Percentiles rank a stretch among this genome's conserved stretches.
Evolutionary conservation across 2,113 vertebrate genomes (phyloP).

Genomic region (Sceloporus tristichus): DNA sequence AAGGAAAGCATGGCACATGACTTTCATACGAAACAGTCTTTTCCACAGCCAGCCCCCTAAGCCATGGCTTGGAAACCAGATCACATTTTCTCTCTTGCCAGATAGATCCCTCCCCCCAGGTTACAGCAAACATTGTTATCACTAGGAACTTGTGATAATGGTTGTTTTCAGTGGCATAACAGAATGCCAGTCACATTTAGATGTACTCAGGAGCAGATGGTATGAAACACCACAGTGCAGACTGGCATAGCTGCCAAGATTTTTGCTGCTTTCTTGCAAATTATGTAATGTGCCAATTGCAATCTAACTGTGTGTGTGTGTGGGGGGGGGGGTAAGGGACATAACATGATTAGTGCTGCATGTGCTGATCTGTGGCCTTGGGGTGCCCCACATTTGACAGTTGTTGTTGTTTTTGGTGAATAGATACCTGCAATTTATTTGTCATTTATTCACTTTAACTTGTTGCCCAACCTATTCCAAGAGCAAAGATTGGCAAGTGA

Average conservation of each 20-base stretch:
- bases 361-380: slow-evolving; percentile 1
- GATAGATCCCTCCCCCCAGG: background rate
- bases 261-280: slow-evolving; percentile 17
- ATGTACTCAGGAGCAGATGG: slow-evolving; percentile 25
- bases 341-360: background rate
- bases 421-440: background rate
- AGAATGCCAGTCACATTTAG: background rate
- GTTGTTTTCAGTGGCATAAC: background rate
- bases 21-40: background rate
- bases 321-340: no score
- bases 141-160: background rate
- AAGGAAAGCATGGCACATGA: background rate
- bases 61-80: background rate
- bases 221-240: background rate
- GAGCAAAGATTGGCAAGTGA: background rate
- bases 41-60: background rate
- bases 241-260: background rate
- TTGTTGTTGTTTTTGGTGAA: background rate
- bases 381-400: background rate
- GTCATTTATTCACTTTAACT: background rate
- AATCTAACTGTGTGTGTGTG: background rate
- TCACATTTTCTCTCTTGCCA: slow-evolving; percentile 13
- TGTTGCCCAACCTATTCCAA: background rate
- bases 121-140: background rate
- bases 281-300: slow-evolving; percentile 11